phyloP scores from a whole-genome alignment of 2,888 invertebrate genomes.

The Trachelus troglodyta region DNA sequence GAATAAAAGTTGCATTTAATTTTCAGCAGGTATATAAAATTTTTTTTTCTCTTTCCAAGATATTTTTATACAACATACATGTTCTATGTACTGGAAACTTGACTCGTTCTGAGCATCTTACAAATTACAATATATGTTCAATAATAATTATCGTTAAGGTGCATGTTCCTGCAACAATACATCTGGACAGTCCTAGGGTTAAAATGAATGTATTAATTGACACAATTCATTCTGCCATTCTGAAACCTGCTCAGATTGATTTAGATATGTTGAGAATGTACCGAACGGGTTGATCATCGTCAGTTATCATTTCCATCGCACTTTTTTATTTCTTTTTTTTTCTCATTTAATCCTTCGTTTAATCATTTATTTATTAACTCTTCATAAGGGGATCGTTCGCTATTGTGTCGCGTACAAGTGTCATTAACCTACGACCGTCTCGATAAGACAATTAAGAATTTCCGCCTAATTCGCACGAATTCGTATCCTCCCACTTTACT shows the following conservation, averaged over 20 bases:
- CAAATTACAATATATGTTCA: conserved; percentile 42
- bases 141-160: conserved; percentile 29
- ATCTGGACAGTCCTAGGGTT: conserved; percentile 53
- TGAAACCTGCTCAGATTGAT: conserved; percentile 61
- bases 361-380: neutral
- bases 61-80: conserved; percentile 36
- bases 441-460: conserved; percentile 10
- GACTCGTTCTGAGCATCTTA: conserved; percentile 44
- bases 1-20: conserved; percentile 49
- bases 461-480: conserved; percentile 14
- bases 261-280: conserved; percentile 60
- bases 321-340: conserved; percentile 8
- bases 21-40: conserved; percentile 39
- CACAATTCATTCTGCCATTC: conserved; percentile 58
- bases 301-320: conserved; percentile 15
- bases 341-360: neutral
- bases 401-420: conserved; percentile 1
- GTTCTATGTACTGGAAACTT: conserved; percentile 26
- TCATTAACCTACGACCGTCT: neutral
- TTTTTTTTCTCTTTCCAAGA: conserved; percentile 27
- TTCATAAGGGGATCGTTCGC: neutral
- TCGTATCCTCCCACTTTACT: neutral
- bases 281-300: conserved; percentile 44
- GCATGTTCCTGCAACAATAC: conserved; percentile 41
- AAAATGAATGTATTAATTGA: conserved; percentile 57